A percentile compares a stretch with the other conserved stretches of the same genome.
These are phyloP conservation scores for Mizuhopecten yessoensis DNA, from an alignment of 1,140 invertebrate genomes.

Conservation along the genomic window DNA sequence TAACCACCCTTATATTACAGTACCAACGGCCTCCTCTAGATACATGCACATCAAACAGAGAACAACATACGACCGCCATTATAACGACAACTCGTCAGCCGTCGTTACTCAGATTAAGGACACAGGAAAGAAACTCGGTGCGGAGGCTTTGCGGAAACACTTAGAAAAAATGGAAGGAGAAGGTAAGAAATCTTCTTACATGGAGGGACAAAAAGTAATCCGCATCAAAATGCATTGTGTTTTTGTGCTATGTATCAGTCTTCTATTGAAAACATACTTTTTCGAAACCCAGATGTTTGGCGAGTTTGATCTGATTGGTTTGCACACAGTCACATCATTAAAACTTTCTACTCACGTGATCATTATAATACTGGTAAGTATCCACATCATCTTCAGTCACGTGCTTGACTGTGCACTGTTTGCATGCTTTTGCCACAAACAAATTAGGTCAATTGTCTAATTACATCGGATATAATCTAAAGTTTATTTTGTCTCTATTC, in stretches of 20 bases:
- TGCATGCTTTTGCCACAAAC: not conserved
- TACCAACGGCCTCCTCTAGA: conserved; percentile 73
- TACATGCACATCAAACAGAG: conserved; percentile 72
- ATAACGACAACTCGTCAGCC: conserved; percentile 73
- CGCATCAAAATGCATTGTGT: not conserved
- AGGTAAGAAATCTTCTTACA: conserved; percentile 58
- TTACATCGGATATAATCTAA: not conserved
- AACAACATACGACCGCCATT: conserved; percentile 79
- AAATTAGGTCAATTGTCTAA: not conserved
- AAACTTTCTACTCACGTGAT: not conserved
- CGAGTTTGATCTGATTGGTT: conserved; percentile 24
- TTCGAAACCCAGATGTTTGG: not conserved
- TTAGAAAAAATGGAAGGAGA: conserved; percentile 66
- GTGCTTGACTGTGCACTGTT: not conserved
- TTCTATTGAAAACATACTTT: not conserved
- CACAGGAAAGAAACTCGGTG: conserved; percentile 69
- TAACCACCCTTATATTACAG: conserved; percentile 63
- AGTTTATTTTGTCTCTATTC: not conserved
- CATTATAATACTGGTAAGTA: not conserved
- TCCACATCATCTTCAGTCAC: not conserved
- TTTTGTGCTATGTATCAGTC: not conserved
- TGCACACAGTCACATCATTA: not conserved
- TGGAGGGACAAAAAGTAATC: not conserved
- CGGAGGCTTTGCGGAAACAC: conserved; percentile 71
- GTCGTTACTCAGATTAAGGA: conserved; percentile 73